phyloP scores from a whole-genome alignment of 2,888 invertebrate genomes.

The Agrotis puta region DNA sequence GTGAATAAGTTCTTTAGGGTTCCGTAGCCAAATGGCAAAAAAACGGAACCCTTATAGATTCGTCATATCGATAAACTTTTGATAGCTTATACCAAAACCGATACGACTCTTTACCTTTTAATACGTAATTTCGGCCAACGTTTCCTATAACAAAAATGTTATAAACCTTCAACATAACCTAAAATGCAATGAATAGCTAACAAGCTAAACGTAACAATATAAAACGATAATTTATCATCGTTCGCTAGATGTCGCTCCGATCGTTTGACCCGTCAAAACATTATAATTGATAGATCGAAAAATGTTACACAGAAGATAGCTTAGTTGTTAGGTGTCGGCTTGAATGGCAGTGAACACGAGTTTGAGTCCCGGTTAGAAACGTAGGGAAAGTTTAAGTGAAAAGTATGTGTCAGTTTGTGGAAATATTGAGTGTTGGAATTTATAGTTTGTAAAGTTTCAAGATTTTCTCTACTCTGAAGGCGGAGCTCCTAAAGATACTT shows the following conservation, averaged over 20 bases:
- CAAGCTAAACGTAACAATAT: conserved; percentile 22
- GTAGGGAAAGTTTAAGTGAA: conserved; percentile 13
- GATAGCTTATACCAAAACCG: no score
- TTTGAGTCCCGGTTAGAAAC: conserved; percentile 29
- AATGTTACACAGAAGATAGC: conserved; percentile 26
- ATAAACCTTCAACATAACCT: background rate
- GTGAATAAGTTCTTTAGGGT: no score
- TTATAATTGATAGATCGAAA: conserved; percentile 59
- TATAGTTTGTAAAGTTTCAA: background rate
- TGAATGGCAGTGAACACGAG: conserved; percentile 19
- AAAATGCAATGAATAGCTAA: conserved; percentile 9
- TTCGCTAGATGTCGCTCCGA: conserved; percentile 48
- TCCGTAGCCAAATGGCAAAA: no score
- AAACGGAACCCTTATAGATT: no score
- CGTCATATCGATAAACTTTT: no score
- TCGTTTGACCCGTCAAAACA: conserved; percentile 49
- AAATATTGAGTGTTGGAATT: background rate
- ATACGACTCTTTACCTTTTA: no score
- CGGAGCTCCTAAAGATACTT: no score
- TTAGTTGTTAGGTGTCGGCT: conserved; percentile 35
- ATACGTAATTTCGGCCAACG: no score
- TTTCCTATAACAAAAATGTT: background rate
- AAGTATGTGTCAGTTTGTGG: background rate
- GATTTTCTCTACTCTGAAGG: background rate
- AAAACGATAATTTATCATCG: conserved; percentile 43